These are phyloP conservation scores for Contarinia nasturtii DNA, from an alignment of 1,140 invertebrate genomes.

Conservation along the genomic window DNA sequence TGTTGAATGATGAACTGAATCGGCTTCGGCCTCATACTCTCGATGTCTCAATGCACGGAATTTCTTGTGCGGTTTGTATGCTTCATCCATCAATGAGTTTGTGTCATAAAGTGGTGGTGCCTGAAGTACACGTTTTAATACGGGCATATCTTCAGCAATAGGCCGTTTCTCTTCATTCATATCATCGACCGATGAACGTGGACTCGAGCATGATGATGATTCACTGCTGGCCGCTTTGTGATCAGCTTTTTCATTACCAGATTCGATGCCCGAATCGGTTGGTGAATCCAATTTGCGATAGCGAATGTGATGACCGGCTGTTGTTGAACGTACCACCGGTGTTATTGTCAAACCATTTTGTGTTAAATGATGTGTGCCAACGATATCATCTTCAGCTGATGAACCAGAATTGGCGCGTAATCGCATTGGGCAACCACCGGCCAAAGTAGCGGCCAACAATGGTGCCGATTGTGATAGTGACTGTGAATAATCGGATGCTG, in stretches of 20 bases:
- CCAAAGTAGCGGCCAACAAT: conserved; percentile 54
- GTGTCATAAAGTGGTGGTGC: conserved; percentile 78
- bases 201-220: conserved; percentile 70
- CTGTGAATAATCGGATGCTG: conserved; percentile 19
- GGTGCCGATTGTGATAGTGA: conserved; percentile 34
- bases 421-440: conserved; percentile 41
- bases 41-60: conserved; percentile 65
- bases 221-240: conserved; percentile 43
- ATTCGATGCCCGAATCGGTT: conserved; percentile 81
- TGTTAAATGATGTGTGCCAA: conserved; percentile 41
- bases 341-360: conserved; percentile 45
- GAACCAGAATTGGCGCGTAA: conserved; percentile 59
- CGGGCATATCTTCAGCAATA: conserved; percentile 77
- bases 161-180: conserved; percentile 37
- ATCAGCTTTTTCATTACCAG: conserved; percentile 74
- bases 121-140: conserved; percentile 75
- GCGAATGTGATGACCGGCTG: conserved; percentile 26
- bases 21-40: conserved; percentile 45
- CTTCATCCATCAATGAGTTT: conserved; percentile 80
- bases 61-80: conserved; percentile 88
- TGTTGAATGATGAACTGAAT: conserved; percentile 19
- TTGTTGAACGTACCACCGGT: conserved; percentile 32
- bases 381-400: conserved; percentile 56
- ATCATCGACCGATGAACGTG: conserved; percentile 66
- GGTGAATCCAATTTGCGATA: conserved; percentile 74